A percentile compares a stretch with the other conserved stretches of the same genome.
Conservation (phyloP, 1,140 invertebrate genomes). For the Sipha flava region DNA sequence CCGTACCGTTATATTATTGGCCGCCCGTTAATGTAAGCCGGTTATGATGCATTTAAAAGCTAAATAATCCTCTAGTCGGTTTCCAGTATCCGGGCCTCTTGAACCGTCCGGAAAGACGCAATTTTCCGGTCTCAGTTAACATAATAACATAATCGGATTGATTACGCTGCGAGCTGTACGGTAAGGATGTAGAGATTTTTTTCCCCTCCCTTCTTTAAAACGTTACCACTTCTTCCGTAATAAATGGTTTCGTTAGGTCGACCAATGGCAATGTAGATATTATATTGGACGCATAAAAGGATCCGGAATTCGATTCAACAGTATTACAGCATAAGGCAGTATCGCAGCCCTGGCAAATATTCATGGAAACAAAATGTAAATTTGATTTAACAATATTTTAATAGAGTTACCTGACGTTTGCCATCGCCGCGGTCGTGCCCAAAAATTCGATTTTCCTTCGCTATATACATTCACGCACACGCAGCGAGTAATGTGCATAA, state of each 20-base stretch:
- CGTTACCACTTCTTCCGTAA: background rate
- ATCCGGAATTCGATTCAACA: background rate
- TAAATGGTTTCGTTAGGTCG: conserved; percentile 14
- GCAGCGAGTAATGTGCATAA: too few species aligned
- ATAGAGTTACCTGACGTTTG: too few species aligned
- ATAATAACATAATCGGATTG: conserved; percentile 32
- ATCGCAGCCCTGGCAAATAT: background rate
- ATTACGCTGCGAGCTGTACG: conserved; percentile 8
- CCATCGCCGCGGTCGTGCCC: too few species aligned
- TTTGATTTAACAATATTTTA: background rate
- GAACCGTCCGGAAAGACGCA: conserved; percentile 29
- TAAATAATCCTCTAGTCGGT: conserved; percentile 13
- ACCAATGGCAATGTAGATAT: background rate
- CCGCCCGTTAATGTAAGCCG: conserved; percentile 9
- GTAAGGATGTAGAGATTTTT: background rate
- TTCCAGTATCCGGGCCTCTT: conserved; percentile 1
- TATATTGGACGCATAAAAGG: background rate
- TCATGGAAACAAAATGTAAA: background rate
- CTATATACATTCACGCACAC: background rate
- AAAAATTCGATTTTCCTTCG: background rate
- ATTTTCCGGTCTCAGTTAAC: conserved; percentile 31
- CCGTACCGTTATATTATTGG: conserved; percentile 8
- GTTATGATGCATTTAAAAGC: conserved; percentile 24
- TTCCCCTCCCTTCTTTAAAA: background rate
- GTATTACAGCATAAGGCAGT: background rate